A percentile compares a stretch with the other conserved stretches of the same genome.
These are phyloP conservation scores for Aptenodytes patagonicus DNA, from an alignment of 2,113 vertebrate genomes.

Conservation along the genomic window DNA sequence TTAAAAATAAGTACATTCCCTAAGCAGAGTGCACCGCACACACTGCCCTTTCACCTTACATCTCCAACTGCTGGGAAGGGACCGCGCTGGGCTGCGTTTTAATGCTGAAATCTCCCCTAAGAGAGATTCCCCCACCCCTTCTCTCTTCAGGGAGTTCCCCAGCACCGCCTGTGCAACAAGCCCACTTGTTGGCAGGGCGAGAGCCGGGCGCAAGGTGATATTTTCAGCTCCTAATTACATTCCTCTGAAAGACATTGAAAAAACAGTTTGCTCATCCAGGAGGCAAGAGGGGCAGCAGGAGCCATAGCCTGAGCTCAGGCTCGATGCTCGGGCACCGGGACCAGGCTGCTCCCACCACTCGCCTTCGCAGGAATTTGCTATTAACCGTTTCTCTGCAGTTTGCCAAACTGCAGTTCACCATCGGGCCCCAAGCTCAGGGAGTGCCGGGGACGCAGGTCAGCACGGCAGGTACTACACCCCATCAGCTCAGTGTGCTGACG, in stretches of 20 bases:
- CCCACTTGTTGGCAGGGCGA: not conserved
- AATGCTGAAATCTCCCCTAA: not conserved
- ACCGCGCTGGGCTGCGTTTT: not conserved
- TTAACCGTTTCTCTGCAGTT: not conserved
- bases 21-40: not conserved
- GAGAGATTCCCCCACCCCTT: not conserved
- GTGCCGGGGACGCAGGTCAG: not conserved
- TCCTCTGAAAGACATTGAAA: not conserved
- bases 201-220: not conserved
- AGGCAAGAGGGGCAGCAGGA: not conserved
- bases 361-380: not conserved
- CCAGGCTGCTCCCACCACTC: not conserved
- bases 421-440: not conserved
- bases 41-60: not conserved
- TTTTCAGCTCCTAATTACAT: not conserved
- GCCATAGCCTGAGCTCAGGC: not conserved
- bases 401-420: not conserved
- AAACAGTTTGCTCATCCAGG: not conserved
- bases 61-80: not conserved
- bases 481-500: not conserved
- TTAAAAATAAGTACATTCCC: not conserved
- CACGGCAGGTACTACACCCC: fast-evolving
- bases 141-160: not conserved
- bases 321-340: not conserved
- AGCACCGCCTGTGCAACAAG: not conserved